Base-by-base conservation (phyloP, 2,113 vertebrate species). In the Chlamydotis undulata region DNA sequence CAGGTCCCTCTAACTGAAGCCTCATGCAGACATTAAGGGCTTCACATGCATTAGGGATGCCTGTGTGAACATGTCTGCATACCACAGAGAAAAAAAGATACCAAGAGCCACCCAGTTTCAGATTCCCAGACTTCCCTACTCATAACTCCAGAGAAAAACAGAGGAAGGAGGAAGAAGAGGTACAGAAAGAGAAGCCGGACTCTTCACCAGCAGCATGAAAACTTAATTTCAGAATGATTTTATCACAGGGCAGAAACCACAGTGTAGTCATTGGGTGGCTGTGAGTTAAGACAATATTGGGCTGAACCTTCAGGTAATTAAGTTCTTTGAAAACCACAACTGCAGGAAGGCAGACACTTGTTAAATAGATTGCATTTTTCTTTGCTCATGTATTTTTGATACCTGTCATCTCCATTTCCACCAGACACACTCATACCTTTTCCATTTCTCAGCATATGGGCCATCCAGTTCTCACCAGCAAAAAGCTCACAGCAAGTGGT, bases 311-410 rank as follows among this genome's bases (percentile, higher is more conserved):
- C 59, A 84, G 65, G 41, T 89, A 89, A 96, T 93, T 87, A 92
- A 93, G 37, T 77, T 88, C 37, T 73, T 65, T 80, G 49, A 53
- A 96, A 96, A 96, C 89, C 83, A 75, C 93, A 93, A 24, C 28
- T 53, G 11, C 67, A 87, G 70, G 87, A 93, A 92, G 57, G 33
- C 59, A 95, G 81, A 69, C 37, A 41, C 28, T 90, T 65, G 53
- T 77, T 95, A 93, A 89, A 74, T 16, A 84, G 70, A 73, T 61
- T 53, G 55, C 53, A 43, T 90, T 96, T 89, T 91, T 80, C 87
- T 88, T 87, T 69, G 59, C 37, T 90, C 37, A 14, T 57, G 29
- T 83, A 59, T 87, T 94, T 95, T 95, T 88, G 53, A 55, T 49
- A 64, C 31, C 41, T 61, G 53, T 49, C 81, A 73, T 79, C 57